Percentiles rank a stretch among this genome's conserved stretches.
Conservation (phyloP, 2,797 vertebrate species). For the Sebastes itinus region DNA sequence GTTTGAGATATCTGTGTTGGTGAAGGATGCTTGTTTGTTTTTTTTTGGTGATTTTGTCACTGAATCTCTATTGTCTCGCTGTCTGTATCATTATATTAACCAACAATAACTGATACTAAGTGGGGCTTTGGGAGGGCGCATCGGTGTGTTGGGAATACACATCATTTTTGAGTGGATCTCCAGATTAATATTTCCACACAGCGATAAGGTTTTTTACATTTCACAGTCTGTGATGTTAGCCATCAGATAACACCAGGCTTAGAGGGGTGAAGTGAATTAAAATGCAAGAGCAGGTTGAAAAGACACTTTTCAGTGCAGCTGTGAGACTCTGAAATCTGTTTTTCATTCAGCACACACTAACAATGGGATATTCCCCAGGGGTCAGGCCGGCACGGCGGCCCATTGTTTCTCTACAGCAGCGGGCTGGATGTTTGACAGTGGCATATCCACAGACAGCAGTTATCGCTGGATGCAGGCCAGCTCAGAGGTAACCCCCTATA, state of each 20-base stretch:
- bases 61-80: not conserved
- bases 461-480: constrained; percentile 27
- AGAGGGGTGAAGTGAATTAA: constrained; percentile 21
- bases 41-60: not conserved
- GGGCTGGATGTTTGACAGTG: not conserved
- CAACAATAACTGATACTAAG: not conserved
- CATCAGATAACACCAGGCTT: constrained; percentile 21
- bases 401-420: constrained; percentile 24
- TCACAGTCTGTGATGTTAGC: not conserved
- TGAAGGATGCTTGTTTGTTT: no score
- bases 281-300: constrained; percentile 22
- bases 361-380: constrained; percentile 34
- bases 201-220: constrained; percentile 19
- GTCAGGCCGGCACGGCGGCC: not conserved
- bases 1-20: not conserved
- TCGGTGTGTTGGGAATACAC: not conserved
- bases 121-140: no score
- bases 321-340: constrained; percentile 20
- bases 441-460: constrained; percentile 3
- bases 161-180: not conserved
- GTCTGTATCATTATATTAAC: not conserved
- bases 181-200: not conserved
- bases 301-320: constrained; percentile 18
- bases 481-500: constrained; percentile 8
- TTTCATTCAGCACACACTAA: constrained; percentile 13